A percentile compares a stretch with the other conserved stretches of the same genome.
Evolutionary conservation across 2,888 invertebrate species (phyloP).

Genomic region (Julus scandinavius): DNA sequence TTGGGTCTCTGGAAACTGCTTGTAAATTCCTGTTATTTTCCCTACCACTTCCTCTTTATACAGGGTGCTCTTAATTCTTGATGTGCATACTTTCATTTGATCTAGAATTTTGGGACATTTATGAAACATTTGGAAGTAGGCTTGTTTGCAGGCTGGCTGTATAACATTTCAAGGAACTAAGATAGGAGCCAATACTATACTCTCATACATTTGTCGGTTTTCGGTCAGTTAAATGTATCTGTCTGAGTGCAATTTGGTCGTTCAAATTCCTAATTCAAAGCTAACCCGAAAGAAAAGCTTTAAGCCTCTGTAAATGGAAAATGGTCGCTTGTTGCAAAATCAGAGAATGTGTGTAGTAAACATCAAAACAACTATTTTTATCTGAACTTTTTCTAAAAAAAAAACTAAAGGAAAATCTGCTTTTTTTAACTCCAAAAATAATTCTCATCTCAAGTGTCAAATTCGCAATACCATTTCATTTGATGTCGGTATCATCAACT

Average conservation of each 20-base stretch:
- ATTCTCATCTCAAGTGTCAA: neutral
- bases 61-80: too few species aligned
- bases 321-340: neutral
- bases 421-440: neutral
- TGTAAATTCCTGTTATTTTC: neutral
- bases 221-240: too few species aligned
- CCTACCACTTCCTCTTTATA: neutral
- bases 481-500: too few species aligned
- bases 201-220: too few species aligned
- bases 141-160: too few species aligned
- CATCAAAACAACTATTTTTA: constrained; percentile 15
- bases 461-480: neutral
- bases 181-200: too few species aligned
- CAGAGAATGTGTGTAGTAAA: neutral
- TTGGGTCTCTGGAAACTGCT: neutral
- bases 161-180: too few species aligned
- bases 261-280: too few species aligned
- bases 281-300: too few species aligned
- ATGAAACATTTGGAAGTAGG: too few species aligned
- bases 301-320: neutral
- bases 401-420: neutral
- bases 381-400: neutral
- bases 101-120: neutral
- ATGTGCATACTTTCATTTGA: neutral
- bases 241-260: too few species aligned